Base-by-base conservation (phyloP, 2,888 invertebrate species). In the Dryadula phaetusa region DNA sequence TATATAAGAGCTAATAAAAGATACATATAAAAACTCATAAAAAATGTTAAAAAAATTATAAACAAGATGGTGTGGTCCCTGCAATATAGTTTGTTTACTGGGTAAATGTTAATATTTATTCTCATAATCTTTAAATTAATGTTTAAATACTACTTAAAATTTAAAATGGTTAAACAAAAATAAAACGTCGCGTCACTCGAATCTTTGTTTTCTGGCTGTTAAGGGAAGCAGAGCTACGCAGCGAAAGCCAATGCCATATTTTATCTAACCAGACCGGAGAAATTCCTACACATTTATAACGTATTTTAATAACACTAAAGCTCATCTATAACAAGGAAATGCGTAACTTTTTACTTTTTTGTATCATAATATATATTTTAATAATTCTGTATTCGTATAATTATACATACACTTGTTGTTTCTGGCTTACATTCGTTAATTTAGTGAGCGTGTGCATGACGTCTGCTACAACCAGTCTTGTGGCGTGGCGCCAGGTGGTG, bases 401-500 rank as follows among this genome's bases (percentile, higher is more conserved):
- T 16, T 42, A 42, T 10, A 20, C 20, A 20, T 3, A 46, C 4
- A 6, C 3, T 6, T 12, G 0, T 40, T 40, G n/a, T 14, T 14
- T 22, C 14, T 47, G 20, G 25, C 25, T 25, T 16, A 49, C 7
- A 49, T n/a, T 8, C 2, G 25, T n/a, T 49, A 7, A 49, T 49
- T 49, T 25, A 25, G n/a, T 25, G 25, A 49, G 4, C 49, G 16
- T 22, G 47, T 14, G 22, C 47, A 14, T 7, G 3, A n/a, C 7
- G n/a, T n/a, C 14, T 16, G 16, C 28, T 16, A 25, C 49, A 52
- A 12, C 37, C 12, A 20, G 28, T 32, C 2, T 32, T 10, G 16
- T 52, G 28, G 52, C 52, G 12, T 52, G 0, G 10, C 52, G 28
- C 52, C 52, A 52, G 5, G n/a, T 52, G 10, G 52, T 52, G 5